Base-by-base conservation (phyloP, 1,140 invertebrate species). In the Apis cerana region DNA sequence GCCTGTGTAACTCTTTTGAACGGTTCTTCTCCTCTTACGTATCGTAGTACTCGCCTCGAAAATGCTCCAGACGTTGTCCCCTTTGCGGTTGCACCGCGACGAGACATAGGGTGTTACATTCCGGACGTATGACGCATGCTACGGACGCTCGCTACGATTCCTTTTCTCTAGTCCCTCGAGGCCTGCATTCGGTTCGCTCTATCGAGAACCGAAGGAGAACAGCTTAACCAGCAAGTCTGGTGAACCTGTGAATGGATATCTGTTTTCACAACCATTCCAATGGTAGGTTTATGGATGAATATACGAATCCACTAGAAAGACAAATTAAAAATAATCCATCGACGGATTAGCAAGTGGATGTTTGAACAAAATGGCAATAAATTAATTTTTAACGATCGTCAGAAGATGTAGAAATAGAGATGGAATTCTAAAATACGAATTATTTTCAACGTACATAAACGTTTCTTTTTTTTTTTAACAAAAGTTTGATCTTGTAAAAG, bases 41-140 rank as follows among this genome's bases (percentile, higher is more conserved):
- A 58, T 48, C 59, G 17, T 62, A 43, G 27, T 10, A 19, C 43
- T 50, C 19, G 52, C n/a, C 77, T 78, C 17, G 58, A 86, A 86
- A 84, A 70, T 59, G 50, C 74, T 79, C 59, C 72, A 84, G 82
- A 85, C 85, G 78, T 87, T 87, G 87, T 83, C 65, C 74, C 75
- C 75, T 87, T 88, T 83, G 88, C 80, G 83, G 83, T 82, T 83
- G 76, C 83, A 83, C 85, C 82, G 67, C 64, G 87, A 83, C 87
- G 76, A 88, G 83, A 88, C 79, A 65, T 84, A 82, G 86, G 85
- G 89, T 91, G 90, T 93, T 92, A 90, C 91, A 93, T 93, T 93
- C 91, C 91, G 89, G 83, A 88, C 86, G 86, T 89, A 91, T 93
- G 92, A 93, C 91, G 92, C 91, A 93, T 88, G 71, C 89, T 85